A percentile compares a stretch with the other conserved stretches of the same genome.
Conservation (phyloP, 2,888 invertebrate species). For the Pycnomerus fuliginosus region DNA sequence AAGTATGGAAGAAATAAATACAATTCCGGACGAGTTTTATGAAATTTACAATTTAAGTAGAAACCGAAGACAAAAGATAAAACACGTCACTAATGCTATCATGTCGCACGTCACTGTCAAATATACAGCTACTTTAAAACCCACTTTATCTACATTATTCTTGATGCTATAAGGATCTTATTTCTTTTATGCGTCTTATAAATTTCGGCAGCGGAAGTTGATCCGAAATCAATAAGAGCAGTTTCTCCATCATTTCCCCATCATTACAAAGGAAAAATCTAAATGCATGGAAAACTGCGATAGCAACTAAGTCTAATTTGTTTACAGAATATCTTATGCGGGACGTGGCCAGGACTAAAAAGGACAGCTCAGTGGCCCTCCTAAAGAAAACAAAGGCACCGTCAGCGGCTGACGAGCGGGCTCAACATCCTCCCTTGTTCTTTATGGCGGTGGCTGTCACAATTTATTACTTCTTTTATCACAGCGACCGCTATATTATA, state of each 20-base stretch:
- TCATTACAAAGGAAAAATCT: too few species aligned
- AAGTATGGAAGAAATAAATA: too few species aligned
- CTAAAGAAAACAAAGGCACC: conserved; percentile 39
- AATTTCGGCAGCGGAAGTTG: conserved; percentile 24
- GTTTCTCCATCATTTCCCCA: not conserved
- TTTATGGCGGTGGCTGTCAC: conserved; percentile 22
- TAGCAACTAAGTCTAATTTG: conserved; percentile 44
- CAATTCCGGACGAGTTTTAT: too few species aligned
- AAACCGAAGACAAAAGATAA: conserved; percentile 33
- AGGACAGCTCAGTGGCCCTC: conserved; percentile 42
- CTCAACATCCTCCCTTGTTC: conserved; percentile 24
- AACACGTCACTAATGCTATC: conserved; percentile 38
- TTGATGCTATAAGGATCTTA: conserved; percentile 40
- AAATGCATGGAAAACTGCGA: conserved; percentile 30
- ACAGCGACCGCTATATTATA: conserved; percentile 22
- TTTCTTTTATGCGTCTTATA: conserved; percentile 32
- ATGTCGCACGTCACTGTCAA: conserved; percentile 38
- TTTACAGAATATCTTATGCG: conserved; percentile 51
- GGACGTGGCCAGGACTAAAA: conserved; percentile 44
- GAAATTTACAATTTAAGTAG: too few species aligned
- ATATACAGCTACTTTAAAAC: conserved; percentile 42
- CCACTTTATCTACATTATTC: conserved; percentile 38
- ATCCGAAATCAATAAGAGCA: conserved; percentile 2
- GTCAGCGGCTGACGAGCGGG: conserved; percentile 23
- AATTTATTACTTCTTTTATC: conserved; percentile 26